Evolutionary conservation across 2,113 vertebrate species (phyloP), one percentile per base, ranked within the genome.

Genomic region (Zeus faber): DNA sequence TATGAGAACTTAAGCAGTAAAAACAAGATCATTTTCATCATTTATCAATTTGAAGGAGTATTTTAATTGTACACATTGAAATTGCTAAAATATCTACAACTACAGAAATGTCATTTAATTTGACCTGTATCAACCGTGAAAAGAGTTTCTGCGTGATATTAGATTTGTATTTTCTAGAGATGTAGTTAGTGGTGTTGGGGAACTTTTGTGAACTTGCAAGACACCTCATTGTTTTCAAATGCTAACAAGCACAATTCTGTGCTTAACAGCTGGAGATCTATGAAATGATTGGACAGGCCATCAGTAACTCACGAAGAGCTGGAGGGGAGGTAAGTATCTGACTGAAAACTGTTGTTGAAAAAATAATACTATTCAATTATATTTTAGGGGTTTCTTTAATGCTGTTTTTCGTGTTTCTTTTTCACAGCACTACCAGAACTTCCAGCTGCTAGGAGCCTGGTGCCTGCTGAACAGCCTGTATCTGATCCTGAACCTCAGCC

Each of bases 211-310:
- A n/a, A n/a, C n/a, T n/a, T n/a, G n/a, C n/a, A n/a, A n/a, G n/a
- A n/a, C n/a, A n/a, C n/a, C n/a, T n/a, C n/a, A n/a, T n/a, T n/a
- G n/a, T n/a, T n/a, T n/a, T 13, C 33, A 14, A 11, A 11, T 29
- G 13, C 2, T 67, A 53, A 62, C 10, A 40, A 49, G 1, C 26
- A n/a, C 11, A 35, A 40, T 9, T 43, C 51, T 40, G 76, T 77
- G 7, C 87, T 61, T 64, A 59, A 59, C 85, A 99, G 97, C 87
- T 99, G 68, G 97, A 99, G 81, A 99, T 99, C 79, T 99, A 99
- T 59, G 97, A 98, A 78, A 98, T 98, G 96, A 98, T 98, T 49
- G 97, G 97, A 39, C 94, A 97, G 67, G 94, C 95, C 9, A 99
- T 99, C 85, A 95, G 93, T 82, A 93, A 69, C 72, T 98, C 97